Base-by-base conservation (phyloP, 2,113 vertebrate genomes). In the Pycnonotus jocosus region DNA sequence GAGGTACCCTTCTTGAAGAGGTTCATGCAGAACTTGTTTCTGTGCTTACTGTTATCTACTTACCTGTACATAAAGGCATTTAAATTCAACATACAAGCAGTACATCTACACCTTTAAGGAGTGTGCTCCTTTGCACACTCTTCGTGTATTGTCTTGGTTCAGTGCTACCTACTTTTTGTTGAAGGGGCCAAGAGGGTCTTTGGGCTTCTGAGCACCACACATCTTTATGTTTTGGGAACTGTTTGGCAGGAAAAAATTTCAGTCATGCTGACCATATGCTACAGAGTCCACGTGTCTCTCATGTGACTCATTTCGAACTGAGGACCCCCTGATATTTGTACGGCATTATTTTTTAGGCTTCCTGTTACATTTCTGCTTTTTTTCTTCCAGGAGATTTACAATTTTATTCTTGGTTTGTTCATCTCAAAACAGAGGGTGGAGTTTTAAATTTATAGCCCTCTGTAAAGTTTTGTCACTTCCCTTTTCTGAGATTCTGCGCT, bases 261-360 rank as follows among this genome's bases (percentile, higher is more conserved):
- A 42, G 10, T 79, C 16, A 37, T 38, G 23, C 1, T 83, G 27
- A 27, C 33, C 23, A 10, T 44, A 7, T 68, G 14, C 18, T 88
- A 42, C 13, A 56, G 10, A 20, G 16, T 57, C 27, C 77, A 23
- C 27, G 20, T 7, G 2, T 40, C 15, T 66, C 33, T 66, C 1
- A 2, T 18, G 13, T 10, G 3, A 31, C 20, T 71, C 0, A 0
- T 58, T 62, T 44, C 42, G 42, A 23, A 16, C 31, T 70, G 19
- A 61, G 15, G 0, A 82, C 5, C 4, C 3, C 62, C 45, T 50
- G 4, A 40, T 62, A 22, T 23, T 66, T 58, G 17, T 54, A 66
- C 25, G 7, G 2, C 13, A 28, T 57, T 74, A 24, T 47, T 85
- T 90, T 58, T 48, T 57, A 70, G 10, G 37, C 10, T 82, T 85